Conservation (phyloP, 2,888 invertebrate genomes). For the Nasonia oneida region DNA sequence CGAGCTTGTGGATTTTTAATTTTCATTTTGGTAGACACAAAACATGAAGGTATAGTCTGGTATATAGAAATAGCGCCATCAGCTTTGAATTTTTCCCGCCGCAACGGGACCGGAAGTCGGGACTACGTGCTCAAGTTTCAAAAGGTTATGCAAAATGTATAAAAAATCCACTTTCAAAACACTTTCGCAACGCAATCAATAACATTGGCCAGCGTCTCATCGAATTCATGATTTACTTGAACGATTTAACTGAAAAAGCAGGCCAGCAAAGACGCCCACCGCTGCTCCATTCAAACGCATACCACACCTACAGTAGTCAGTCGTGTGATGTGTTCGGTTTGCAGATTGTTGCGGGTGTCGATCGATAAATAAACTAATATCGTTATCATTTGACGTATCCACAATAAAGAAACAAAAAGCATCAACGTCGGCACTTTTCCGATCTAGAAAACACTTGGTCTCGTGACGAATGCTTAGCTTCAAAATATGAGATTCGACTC, state of each 20-base stretch:
- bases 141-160: background rate
- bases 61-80: background rate
- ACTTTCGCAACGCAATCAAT: background rate
- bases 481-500: background rate
- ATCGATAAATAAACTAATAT: conserved; percentile 50
- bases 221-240: background rate
- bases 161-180: background rate
- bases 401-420: background rate
- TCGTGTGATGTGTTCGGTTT: conserved; percentile 8
- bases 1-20: background rate
- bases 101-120: conserved; percentile 32
- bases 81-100: conserved; percentile 28
- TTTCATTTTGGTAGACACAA: too few species aligned
- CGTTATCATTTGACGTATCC: conserved; percentile 19
- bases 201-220: background rate
- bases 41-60: too few species aligned
- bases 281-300: background rate
- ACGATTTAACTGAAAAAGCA: background rate
- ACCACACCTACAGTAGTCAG: conserved; percentile 33
- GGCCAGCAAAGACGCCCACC: background rate
- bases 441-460: background rate
- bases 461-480: background rate
- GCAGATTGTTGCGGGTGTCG: conserved; percentile 32
- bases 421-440: background rate
- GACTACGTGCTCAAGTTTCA: conserved; percentile 21